Conservation (phyloP, 2,888 invertebrate species). For the Tricholauxania praeusta region DNA sequence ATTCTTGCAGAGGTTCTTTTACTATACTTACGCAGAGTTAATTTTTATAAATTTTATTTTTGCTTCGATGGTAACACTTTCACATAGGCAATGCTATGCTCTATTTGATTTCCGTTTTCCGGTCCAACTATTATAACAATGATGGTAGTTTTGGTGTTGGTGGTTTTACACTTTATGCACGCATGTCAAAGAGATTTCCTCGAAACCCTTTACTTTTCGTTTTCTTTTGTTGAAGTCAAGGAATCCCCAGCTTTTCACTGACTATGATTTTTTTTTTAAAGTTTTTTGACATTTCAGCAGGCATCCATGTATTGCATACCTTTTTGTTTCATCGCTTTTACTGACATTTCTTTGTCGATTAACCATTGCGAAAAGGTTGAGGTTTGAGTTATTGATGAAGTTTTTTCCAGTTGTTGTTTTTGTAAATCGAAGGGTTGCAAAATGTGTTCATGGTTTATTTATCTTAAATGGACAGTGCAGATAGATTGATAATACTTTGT, state of each 20-base stretch:
- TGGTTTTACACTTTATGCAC: constrained; percentile 38
- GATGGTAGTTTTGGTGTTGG: constrained; percentile 23
- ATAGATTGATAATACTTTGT: constrained; percentile 47
- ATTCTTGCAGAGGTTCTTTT: no score
- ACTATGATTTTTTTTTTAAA: constrained; percentile 7
- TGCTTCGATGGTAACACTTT: not conserved
- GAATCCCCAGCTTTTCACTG: not conserved
- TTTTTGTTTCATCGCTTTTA: constrained; percentile 17
- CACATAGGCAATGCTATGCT: not conserved
- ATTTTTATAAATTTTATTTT: not conserved
- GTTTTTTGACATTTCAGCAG: constrained; percentile 25
- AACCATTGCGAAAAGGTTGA: constrained; percentile 2
- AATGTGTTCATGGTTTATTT: constrained; percentile 47
- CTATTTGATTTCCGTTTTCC: constrained; percentile 27
- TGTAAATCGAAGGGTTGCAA: not conserved
- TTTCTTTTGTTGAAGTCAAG: constrained; percentile 8
- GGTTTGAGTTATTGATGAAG: constrained; percentile 36
- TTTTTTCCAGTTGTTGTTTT: not conserved
- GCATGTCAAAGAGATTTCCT: constrained; percentile 34
- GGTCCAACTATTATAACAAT: constrained; percentile 23
- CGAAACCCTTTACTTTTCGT: constrained; percentile 28
- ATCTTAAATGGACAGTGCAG: constrained; percentile 50
- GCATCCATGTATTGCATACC: not conserved
- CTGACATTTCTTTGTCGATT: constrained; percentile 30
- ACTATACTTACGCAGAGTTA: no score